Base-by-base conservation (phyloP, 2,797 vertebrate species). In the Peromyscus melanophrys region DNA sequence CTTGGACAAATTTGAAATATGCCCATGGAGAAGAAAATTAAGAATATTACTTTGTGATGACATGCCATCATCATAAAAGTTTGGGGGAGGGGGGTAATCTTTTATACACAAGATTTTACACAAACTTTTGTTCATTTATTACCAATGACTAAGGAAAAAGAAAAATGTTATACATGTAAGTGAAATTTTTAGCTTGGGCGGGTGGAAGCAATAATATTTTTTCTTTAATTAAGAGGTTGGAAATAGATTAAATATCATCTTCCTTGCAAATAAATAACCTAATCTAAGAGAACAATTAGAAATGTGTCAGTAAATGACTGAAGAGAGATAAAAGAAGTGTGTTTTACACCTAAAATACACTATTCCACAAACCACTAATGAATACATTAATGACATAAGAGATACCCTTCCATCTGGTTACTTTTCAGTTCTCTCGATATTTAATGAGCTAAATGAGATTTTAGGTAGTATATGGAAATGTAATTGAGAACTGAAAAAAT, bases 151-250 rank as follows among this genome's bases (percentile, higher is more conserved):
- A 95, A 78, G n/a, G 43, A 29, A 82, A 65, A 17, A 95, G 31
- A 67, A 34, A 52, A 76, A 75, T 80, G 19, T n/a, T 93, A 71
- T 8, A 37, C 4, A 1, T 84, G 46, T 55, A 92, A 90, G 3
- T 78, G 21, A 91, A 80, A 92, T 31, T 89, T 93, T 92, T 49
- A 11, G 37, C 2, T 91, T 87, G 23, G 23, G 4, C 5, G 5
- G 8, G 1, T 43, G 90, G 95, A 92, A 49, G 16, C 43, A 83
- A 69, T 31, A 92, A 90, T 84, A 81, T 8, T 65, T 89, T 83
- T n/a, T 94, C 14, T 88, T 97, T 92, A 97, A 95, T 31, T 37
- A 31, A 71, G 94, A 77, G 92, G 1, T 76, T 86, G 55, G 8
- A 77, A 86, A 55, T 89, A 11, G 34, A 73, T 40, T 55, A 71